A percentile compares a stretch with the other conserved stretches of the same genome.
These are phyloP conservation scores for Colletes collaris DNA, from an alignment of 2,888 invertebrate genomes.

Conservation along the genomic window DNA sequence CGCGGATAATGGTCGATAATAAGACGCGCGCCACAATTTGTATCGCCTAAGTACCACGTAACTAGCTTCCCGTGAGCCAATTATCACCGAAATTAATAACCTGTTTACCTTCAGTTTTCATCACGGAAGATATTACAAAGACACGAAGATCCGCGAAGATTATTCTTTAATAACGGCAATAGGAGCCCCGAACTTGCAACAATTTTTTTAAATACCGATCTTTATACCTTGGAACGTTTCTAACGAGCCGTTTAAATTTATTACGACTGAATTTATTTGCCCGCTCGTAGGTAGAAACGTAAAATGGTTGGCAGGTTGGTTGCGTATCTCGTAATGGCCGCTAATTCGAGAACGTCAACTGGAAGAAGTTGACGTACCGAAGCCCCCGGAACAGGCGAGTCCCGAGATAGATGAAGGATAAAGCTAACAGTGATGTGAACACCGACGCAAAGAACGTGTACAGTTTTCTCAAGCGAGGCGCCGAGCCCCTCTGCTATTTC, in stretches of 20 bases:
- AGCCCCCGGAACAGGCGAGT: conserved; percentile 23
- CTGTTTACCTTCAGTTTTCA: no score
- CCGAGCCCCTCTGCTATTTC: conserved; percentile 46
- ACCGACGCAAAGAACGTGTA: conserved; percentile 55
- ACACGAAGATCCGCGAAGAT: no score
- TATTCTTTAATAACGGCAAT: no score
- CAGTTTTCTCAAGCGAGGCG: conserved; percentile 61
- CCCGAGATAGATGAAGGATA: conserved; percentile 55
- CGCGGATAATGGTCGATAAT: conserved; percentile 39
- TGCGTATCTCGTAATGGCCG: not conserved
- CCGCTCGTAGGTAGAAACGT: no score
- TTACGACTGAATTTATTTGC: no score
- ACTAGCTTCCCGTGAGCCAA: conserved; percentile 14
- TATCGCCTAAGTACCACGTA: conserved; percentile 17
- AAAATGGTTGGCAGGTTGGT: not conserved
- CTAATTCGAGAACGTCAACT: conserved; percentile 26
- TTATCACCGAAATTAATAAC: conserved; percentile 15
- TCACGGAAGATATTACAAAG: no score
- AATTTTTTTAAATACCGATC: no score
- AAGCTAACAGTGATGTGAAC: conserved; percentile 60
- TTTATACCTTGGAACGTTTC: no score
- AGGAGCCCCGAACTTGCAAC: no score
- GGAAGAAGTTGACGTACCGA: conserved; percentile 16
- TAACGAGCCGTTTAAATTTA: no score
- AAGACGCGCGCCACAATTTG: conserved; percentile 31